phyloP scores from a whole-genome alignment of 2,113 vertebrate genomes.

The Phrynocephalus versicolor region DNA sequence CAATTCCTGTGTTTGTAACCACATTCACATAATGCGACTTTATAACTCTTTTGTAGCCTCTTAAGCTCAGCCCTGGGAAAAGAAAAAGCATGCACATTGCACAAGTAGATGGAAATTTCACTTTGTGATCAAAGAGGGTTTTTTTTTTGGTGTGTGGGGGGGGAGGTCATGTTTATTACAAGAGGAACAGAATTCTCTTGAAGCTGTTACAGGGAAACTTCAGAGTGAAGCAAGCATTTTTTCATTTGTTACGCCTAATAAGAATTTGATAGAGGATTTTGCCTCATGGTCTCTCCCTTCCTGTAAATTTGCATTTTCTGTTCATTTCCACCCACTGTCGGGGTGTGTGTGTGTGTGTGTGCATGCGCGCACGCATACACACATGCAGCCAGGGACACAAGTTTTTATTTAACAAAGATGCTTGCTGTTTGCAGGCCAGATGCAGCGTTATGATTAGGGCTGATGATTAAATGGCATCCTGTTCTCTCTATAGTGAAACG shows the following conservation, averaged over 20 bases:
- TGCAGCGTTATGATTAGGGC: constrained; percentile 37
- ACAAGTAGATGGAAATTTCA: constrained; percentile 50
- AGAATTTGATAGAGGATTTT: constrained; percentile 58
- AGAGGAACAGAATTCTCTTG: constrained; percentile 17
- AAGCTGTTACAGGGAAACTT: constrained; percentile 39
- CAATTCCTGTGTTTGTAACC: background rate
- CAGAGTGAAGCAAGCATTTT: constrained; percentile 47
- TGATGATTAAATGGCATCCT: constrained; percentile 58
- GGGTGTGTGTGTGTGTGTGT: too few species aligned
- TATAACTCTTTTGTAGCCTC: background rate
- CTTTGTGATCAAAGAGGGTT: constrained; percentile 32
- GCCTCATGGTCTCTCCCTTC: constrained; percentile 31
- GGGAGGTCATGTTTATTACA: constrained; percentile 18
- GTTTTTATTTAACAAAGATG: constrained; percentile 25
- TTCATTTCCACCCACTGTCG: constrained; percentile 19
- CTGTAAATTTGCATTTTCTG: constrained; percentile 23
- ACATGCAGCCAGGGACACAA: background rate
- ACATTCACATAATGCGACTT: background rate
- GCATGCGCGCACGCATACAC: background rate
- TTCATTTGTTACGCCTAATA: constrained; percentile 51
- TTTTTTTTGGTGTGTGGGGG: too few species aligned
- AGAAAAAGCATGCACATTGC: constrained; percentile 1
- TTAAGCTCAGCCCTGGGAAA: background rate
- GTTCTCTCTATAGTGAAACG: constrained; percentile 56
- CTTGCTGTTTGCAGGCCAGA: constrained; percentile 18